Percentiles rank a stretch among this genome's conserved stretches.
Evolutionary conservation across 1,140 invertebrate genomes (phyloP).

Genomic region (Liolophura sinensis): DNA sequence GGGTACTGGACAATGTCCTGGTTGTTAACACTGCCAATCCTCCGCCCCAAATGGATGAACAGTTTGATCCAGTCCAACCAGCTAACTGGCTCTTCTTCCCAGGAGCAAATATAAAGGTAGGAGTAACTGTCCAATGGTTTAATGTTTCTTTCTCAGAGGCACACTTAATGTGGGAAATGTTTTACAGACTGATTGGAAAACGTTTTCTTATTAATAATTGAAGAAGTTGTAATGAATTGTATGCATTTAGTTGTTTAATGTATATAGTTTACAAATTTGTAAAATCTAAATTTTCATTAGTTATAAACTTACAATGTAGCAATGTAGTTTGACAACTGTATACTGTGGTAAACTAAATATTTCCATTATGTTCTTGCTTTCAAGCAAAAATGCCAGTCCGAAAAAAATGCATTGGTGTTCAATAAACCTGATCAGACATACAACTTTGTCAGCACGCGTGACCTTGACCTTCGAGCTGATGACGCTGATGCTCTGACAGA

Average conservation of each 20-base stretch:
- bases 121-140: conserved; percentile 9
- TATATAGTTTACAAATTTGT: background rate
- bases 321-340: background rate
- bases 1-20: conserved; percentile 58
- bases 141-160: background rate
- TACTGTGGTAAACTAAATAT: background rate
- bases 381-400: conserved; percentile 54
- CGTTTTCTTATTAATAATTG: too few relatives aligned
- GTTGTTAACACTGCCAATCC: conserved; percentile 50
- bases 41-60: conserved; percentile 47
- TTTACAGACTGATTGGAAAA: too few relatives aligned
- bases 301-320: background rate
- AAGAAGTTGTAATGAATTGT: too few relatives aligned
- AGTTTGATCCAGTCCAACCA: conserved; percentile 58
- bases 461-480: conserved; percentile 43
- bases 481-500: conserved; percentile 23
- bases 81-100: conserved; percentile 59
- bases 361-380: conserved; percentile 8
- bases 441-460: conserved; percentile 47
- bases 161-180: too few relatives aligned
- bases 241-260: too few relatives aligned
- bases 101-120: conserved; percentile 51
- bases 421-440: conserved; percentile 34
- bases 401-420: conserved; percentile 55
- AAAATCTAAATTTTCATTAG: background rate